Conservation (phyloP, 2,888 invertebrate genomes). For the Coelinius sp. region DNA sequence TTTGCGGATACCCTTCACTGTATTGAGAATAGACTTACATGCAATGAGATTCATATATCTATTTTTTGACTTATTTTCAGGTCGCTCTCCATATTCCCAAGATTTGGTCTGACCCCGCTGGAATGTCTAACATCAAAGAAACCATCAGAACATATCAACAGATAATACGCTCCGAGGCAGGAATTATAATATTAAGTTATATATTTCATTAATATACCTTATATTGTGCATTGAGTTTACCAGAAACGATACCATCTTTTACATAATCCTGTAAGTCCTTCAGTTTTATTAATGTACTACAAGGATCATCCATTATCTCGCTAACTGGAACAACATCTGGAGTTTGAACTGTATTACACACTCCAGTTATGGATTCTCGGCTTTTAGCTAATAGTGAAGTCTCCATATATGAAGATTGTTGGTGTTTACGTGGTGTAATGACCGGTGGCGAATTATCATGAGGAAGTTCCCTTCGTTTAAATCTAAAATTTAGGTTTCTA, state of each 20-base stretch:
- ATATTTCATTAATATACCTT: conserved; percentile 52
- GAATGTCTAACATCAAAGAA: conserved; percentile 60
- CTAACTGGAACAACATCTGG: neutral
- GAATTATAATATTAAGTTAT: neutral
- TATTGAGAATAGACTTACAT: conserved; percentile 64
- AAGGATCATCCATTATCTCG: conserved; percentile 4
- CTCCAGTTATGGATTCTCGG: neutral
- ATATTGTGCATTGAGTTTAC: conserved; percentile 63
- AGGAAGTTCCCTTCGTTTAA: neutral
- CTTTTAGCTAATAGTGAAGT: neutral
- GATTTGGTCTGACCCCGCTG: conserved; percentile 67
- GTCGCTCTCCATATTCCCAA: conserved; percentile 66
- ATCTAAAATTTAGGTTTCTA: neutral
- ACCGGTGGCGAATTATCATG: neutral
- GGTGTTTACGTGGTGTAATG: neutral
- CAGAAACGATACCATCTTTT: conserved; percentile 60
- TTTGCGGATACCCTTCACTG: no score
- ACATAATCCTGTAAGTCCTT: conserved; percentile 68
- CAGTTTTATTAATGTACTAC: conserved; percentile 55
- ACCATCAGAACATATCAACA: conserved; percentile 38
- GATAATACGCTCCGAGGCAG: neutral
- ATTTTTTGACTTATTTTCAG: conserved; percentile 71
- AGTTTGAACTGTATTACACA: neutral
- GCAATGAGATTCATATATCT: conserved; percentile 71
- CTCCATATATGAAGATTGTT: neutral